Percentiles rank a stretch among this genome's conserved stretches.
These are phyloP conservation scores for Arrhamphus sclerolepis DNA, from an alignment of 2,797 vertebrate genomes.

Conservation along the genomic window DNA sequence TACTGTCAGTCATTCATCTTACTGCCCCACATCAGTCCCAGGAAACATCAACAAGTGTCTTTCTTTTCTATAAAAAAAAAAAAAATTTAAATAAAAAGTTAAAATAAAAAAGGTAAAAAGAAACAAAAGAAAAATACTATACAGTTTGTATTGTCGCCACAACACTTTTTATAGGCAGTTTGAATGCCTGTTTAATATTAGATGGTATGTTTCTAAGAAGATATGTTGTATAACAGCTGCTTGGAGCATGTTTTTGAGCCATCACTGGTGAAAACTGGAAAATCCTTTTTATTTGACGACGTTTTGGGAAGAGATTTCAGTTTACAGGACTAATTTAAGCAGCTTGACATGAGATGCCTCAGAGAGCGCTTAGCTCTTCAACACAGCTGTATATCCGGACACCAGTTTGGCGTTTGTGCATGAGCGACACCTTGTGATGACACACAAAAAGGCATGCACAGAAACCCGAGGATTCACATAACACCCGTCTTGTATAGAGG, in stretches of 20 bases:
- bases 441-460: slow-evolving; percentile 10
- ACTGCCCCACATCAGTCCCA: slow-evolving; percentile 54
- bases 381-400: slow-evolving; percentile 17
- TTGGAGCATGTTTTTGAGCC: slow-evolving; percentile 52
- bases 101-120: neutral
- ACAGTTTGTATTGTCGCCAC: slow-evolving; percentile 73
- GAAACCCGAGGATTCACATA: slow-evolving; percentile 18
- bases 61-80: slow-evolving; percentile 72
- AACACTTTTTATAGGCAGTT: slow-evolving; percentile 76
- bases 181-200: slow-evolving; percentile 71
- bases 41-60: slow-evolving; percentile 82
- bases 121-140: slow-evolving; percentile 28
- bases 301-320: slow-evolving; percentile 45
- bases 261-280: slow-evolving; percentile 11
- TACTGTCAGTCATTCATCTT: slow-evolving; percentile 44
- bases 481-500: slow-evolving; percentile 3
- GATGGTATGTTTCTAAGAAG: slow-evolving; percentile 61
- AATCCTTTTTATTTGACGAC: slow-evolving; percentile 18
- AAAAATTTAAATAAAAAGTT: too few species aligned
- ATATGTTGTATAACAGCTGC: slow-evolving; percentile 30
- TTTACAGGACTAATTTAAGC: slow-evolving; percentile 51
- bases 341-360: slow-evolving; percentile 43
- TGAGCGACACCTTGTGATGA: slow-evolving; percentile 41
- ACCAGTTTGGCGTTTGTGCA: slow-evolving; percentile 43
- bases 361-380: slow-evolving; percentile 26